Evolutionary conservation across 2,888 invertebrate genomes (phyloP).

Genomic region (Andrena trimmerana): DNA sequence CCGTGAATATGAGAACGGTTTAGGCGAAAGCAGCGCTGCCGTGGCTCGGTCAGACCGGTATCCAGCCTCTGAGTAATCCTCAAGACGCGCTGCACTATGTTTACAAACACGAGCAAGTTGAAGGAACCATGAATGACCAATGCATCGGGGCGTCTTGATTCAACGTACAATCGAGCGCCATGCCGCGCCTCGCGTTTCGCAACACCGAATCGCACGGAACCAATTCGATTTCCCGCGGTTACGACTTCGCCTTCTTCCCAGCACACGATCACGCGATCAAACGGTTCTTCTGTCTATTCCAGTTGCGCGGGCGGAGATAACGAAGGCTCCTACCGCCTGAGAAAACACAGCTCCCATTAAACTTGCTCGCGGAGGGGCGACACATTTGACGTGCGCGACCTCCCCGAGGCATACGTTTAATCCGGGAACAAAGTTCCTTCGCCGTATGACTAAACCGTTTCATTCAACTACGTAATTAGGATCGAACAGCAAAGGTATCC

Average conservation of each 20-base stretch:
- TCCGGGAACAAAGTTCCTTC: slow-evolving; percentile 1
- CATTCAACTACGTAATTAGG: slow-evolving; percentile 61
- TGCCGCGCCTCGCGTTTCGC: slow-evolving; percentile 7
- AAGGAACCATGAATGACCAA: slow-evolving; percentile 79
- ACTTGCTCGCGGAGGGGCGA: slow-evolving; percentile 10
- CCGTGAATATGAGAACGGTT: slow-evolving; percentile 47
- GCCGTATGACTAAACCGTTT: slow-evolving; percentile 44
- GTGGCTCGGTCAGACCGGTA: slow-evolving; percentile 65
- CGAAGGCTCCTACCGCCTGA: not conserved
- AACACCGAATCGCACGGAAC: not conserved
- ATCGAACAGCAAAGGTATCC: slow-evolving; percentile 62
- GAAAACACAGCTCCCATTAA: slow-evolving; percentile 28
- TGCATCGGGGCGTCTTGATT: slow-evolving; percentile 51
- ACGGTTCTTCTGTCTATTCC: not conserved
- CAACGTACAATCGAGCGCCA: not conserved
- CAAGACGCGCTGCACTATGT: slow-evolving; percentile 74
- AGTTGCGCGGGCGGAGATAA: not conserved
- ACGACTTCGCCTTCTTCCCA: not conserved
- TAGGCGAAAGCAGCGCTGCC: slow-evolving; percentile 38
- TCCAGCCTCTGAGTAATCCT: slow-evolving; percentile 76
- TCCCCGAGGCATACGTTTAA: slow-evolving; percentile 31
- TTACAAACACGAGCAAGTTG: slow-evolving; percentile 80
- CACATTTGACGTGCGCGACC: slow-evolving; percentile 22
- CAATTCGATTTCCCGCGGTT: slow-evolving; percentile 1
- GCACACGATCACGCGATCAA: too few species aligned